Evolutionary conservation across 2,888 invertebrate species (phyloP), one percentile per base, ranked within the genome.

Genomic region (Macrophya alboannulata): DNA sequence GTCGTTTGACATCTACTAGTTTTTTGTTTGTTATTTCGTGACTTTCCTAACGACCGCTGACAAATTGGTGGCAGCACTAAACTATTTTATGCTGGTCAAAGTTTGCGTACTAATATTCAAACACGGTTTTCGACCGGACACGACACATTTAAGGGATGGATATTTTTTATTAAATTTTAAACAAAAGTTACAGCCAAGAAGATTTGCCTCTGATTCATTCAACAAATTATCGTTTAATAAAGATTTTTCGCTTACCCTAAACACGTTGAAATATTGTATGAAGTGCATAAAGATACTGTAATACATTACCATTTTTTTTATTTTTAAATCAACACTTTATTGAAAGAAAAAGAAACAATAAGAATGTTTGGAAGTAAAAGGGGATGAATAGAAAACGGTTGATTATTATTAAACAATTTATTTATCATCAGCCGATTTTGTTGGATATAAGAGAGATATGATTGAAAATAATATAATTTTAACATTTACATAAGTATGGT

Each of bases 1-100:
- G 85, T 88, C 84, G 71, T 87, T 87, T 90, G 89, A 90, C 90
- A 90, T 87, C 85, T 89, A 85, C 71, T 86, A 86, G 85, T 88
- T 88, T 89, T 89, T 89, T 91, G 91, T 91, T 91, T 91, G 89
- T 91, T 90, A 90, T 83, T 83, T 83, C 45, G 68, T 68, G 9
- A 40, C 21, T 62, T n/a, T 59, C 81, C 59, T 81, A 62, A 81
- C 81, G 81, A 81, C 81, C 81, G 62, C 40, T 37, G 21, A 62
- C 15, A n/a, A 43, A 15, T 10, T 81, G 40, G 62, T 43, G 81
- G 81, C 81, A 79, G 81, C 59, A 81, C 81, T 21, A 2, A 21
- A 62, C 62, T 37, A 17, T 51, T 1, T 31, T 31, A 31, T 31
- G 31, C 1, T 31, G 31, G 4, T 76, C 25, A 25, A 31, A 0